Evolutionary conservation across 2,888 invertebrate species (phyloP).

Genomic region (Amphiduros pacificus): DNA sequence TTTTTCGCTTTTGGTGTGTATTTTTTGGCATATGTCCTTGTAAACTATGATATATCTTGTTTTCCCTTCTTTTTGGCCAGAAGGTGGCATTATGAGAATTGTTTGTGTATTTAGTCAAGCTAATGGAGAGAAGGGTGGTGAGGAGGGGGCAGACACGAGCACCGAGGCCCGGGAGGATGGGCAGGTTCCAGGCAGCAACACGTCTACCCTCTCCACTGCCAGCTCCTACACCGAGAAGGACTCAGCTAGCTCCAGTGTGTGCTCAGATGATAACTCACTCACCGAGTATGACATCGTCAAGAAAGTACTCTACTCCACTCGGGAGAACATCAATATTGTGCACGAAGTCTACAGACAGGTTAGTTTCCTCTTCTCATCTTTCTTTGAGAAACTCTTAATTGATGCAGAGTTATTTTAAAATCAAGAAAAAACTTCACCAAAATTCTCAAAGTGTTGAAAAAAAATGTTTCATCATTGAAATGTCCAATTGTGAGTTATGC

Average conservation of each 20-base stretch:
- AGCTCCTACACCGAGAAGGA: conserved; percentile 44
- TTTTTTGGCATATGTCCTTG: too few species aligned
- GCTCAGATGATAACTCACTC: conserved; percentile 43
- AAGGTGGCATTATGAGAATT: too few species aligned
- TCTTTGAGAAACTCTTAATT: neutral
- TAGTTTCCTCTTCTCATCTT: conserved; percentile 9
- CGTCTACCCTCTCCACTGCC: conserved; percentile 46
- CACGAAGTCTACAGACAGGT: conserved; percentile 89
- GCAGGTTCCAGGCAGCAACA: conserved; percentile 36
- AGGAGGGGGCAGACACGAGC: conserved; percentile 28
- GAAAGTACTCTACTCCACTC: conserved; percentile 81
- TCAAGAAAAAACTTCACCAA: neutral
- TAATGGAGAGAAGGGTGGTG: too few species aligned
- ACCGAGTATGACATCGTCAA: conserved; percentile 69
- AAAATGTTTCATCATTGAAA: neutral
- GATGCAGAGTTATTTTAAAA: neutral
- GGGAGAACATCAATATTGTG: conserved; percentile 91
- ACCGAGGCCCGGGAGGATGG: neutral
- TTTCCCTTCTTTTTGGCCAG: too few species aligned
- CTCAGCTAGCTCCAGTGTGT: conserved; percentile 31
- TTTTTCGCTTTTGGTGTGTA: too few species aligned
- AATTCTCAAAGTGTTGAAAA: neutral
- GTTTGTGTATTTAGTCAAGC: too few species aligned
- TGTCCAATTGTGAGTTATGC: neutral
- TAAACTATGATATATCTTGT: too few species aligned